A percentile compares a stretch with the other conserved stretches of the same genome.
Evolutionary conservation across 2,113 vertebrate genomes (phyloP).

Genomic region (Gorsachius goisagi): DNA sequence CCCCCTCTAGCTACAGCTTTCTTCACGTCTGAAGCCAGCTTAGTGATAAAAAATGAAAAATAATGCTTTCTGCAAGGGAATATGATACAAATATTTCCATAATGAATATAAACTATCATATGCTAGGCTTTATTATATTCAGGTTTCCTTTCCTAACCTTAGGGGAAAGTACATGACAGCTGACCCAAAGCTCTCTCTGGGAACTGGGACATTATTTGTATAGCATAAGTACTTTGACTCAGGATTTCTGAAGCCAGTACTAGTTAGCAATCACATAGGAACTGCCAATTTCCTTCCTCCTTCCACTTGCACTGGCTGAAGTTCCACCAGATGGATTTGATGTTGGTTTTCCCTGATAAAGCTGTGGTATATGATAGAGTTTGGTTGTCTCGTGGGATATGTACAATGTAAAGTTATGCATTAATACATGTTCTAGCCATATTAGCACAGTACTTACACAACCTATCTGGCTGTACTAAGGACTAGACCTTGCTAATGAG

Average conservation of each 20-base stretch:
- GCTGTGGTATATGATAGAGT: neutral
- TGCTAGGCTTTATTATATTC: neutral
- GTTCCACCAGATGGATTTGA: neutral
- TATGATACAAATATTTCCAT: neutral
- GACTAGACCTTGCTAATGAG: neutral
- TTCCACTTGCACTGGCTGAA: neutral
- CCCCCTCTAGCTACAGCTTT: constrained; percentile 8
- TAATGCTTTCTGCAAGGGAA: neutral
- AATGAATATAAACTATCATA: neutral
- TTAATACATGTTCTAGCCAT: neutral
- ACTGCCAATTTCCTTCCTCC: neutral
- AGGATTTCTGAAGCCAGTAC: neutral
- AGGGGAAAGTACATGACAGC: neutral
- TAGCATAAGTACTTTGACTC: neutral
- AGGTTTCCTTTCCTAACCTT: neutral
- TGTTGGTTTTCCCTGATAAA: neutral
- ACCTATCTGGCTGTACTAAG: neutral
- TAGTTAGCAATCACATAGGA: neutral
- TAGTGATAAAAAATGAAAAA: constrained; percentile 3
- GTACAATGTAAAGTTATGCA: neutral
- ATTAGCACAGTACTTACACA: neutral
- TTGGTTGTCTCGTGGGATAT: neutral
- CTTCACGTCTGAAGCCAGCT: neutral
- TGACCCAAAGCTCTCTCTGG: neutral
- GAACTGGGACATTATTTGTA: neutral